Conservation (phyloP, 2,113 vertebrate genomes). For the Cynocephalus volans region DNA sequence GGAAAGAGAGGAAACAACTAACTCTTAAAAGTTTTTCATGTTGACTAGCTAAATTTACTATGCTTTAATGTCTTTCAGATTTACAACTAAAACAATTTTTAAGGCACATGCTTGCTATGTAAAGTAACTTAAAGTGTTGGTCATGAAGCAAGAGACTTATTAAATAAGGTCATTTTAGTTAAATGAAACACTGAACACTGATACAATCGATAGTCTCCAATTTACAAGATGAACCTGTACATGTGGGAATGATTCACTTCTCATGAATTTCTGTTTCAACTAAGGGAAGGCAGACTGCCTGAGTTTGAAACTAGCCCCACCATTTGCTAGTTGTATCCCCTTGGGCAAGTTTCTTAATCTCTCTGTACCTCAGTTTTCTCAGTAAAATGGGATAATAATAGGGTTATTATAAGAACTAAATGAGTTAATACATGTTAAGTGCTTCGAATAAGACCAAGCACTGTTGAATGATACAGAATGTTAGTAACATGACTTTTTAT, state of each 20-base stretch:
- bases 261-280: neutral
- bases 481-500: neutral
- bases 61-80: slow-evolving; percentile 43
- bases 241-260: neutral
- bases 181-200: neutral
- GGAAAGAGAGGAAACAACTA: slow-evolving; percentile 56
- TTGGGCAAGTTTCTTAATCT: neutral
- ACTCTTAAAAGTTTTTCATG: slow-evolving; percentile 26
- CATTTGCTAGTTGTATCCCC: neutral
- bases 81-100: slow-evolving; percentile 44
- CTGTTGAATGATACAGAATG: neutral
- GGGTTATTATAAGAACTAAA: neutral
- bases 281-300: neutral
- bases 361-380: slow-evolving; percentile 43
- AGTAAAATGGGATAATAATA: slow-evolving; percentile 1
- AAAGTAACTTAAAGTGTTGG: slow-evolving; percentile 43
- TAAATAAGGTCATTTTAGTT: slow-evolving; percentile 20
- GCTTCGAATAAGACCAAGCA: neutral
- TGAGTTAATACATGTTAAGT: neutral
- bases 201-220: neutral
- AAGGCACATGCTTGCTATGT: slow-evolving; percentile 5
- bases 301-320: neutral
- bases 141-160: neutral
- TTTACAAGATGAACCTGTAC: neutral
- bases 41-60: slow-evolving; percentile 61